These are phyloP conservation scores for Drosophila pachea DNA, from an alignment of 1,140 invertebrate species.

Conservation along the genomic window DNA sequence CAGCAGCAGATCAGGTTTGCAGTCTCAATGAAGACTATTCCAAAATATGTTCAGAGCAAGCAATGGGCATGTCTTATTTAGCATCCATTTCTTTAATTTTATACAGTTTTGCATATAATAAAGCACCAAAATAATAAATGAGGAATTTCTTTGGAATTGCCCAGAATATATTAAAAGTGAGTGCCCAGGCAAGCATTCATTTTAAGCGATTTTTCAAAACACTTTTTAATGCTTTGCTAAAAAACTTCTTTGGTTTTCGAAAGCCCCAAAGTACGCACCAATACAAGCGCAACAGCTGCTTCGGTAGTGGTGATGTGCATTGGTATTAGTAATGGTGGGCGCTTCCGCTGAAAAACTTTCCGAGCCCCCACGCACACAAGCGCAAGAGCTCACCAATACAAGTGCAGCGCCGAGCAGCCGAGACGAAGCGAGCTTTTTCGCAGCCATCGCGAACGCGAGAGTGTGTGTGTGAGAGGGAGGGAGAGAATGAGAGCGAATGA, in stretches of 20 bases:
- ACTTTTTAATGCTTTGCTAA: conserved; percentile 42
- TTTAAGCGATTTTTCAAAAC: not conserved
- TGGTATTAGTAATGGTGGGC: conserved; percentile 49
- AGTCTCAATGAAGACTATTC: not conserved
- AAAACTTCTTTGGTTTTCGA: conserved; percentile 34
- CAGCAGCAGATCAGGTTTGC: conserved; percentile 45
- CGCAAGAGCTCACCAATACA: conserved; percentile 30
- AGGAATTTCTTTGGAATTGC: conserved; percentile 54
- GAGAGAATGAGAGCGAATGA: conserved; percentile 9
- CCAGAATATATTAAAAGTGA: conserved; percentile 34
- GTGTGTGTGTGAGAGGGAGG: not conserved
- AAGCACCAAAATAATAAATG: conserved; percentile 37
- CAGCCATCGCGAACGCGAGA: too few species aligned
- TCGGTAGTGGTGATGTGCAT: conserved; percentile 33
- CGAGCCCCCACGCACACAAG: conserved; percentile 41
- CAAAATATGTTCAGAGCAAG: conserved; percentile 34
- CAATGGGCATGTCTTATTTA: conserved; percentile 53
- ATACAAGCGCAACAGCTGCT: conserved; percentile 27
- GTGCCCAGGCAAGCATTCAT: too few species aligned
- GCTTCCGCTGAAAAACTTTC: conserved; percentile 64
- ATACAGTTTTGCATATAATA: not conserved
- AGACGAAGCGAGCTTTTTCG: conserved; percentile 15
- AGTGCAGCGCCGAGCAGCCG: conserved; percentile 28
- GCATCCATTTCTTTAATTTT: conserved; percentile 9
- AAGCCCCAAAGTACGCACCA: conserved; percentile 35